Evolutionary conservation across 1,140 invertebrate species (phyloP), one percentile per base, ranked within the genome.

Genomic region (Brachionus rotundiformis): DNA sequence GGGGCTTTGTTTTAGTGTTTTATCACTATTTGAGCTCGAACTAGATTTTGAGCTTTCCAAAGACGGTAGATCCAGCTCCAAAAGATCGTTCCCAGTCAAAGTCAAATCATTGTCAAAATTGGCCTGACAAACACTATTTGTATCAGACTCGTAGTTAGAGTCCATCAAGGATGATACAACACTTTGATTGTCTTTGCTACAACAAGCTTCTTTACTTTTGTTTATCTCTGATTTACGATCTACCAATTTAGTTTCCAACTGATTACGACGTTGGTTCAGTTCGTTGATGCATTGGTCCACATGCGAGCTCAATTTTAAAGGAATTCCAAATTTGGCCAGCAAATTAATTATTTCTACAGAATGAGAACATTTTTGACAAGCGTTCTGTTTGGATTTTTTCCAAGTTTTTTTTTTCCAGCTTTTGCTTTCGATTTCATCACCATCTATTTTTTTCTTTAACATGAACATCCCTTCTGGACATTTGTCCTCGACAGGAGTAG

Each of bases 331-430:
- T 41, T 79, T 79, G 25, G n/a, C 8, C 19, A 79, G 25, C 25
- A 63, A 59, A 13, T 79, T 25, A n/a, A 79, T 79, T 10, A 79
- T 39, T 19, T 79, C 76, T 13, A 59, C 47, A 29, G 76, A 41
- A 59, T 79, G 76, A 29, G 76, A 79, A 23, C 49, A 29, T 79
- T 79, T 79, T 36, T 19, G 27, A 4, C 31, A 33, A 36, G 6
- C 16, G 36, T 13, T 54, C 41, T 73, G 68, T 25, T 73, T 73
- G 11, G 68, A 41, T 41, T 73, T 73, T 73, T 73, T 73, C 19
- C 68, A 44, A 5, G 68, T 23, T 13, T 41, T 39, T 73, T 41
- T 73, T 23, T 73, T 73, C 23, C 11, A 31, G 8, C 3, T 25
- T 54, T 54, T 54, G 3, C 16, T 7, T 25, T 44, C 23, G 6